Evolutionary conservation across 2,113 vertebrate species (phyloP).

Genomic region (Corvus moneduloides): DNA sequence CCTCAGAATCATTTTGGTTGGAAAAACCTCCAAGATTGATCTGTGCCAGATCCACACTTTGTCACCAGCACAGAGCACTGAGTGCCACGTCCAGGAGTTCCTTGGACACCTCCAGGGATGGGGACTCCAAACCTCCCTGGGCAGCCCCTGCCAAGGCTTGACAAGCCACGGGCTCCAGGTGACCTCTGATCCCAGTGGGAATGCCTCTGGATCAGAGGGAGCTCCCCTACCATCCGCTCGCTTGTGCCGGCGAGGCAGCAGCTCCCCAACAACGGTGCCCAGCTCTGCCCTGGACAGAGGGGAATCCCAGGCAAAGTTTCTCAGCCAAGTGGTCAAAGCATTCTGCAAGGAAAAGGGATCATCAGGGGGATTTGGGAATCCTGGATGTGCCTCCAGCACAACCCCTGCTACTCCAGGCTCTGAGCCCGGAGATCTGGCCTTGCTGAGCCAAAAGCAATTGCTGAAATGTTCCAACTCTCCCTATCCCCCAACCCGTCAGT

Average conservation of each 20-base stretch:
- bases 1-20: neutral
- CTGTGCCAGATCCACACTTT: accelerated
- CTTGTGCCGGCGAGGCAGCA: neutral
- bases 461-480: neutral
- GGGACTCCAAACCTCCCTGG: neutral
- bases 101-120: neutral
- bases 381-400: neutral
- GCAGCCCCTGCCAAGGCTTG: neutral
- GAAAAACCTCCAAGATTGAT: neutral
- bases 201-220: accelerated
- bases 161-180: neutral
- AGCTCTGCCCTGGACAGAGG: neutral
- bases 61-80: neutral
- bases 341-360: constrained; percentile 27
- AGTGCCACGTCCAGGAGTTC: accelerated
- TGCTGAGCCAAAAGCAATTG: neutral
- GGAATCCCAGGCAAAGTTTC: neutral
- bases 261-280: accelerated
- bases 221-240: neutral
- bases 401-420: neutral
- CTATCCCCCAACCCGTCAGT: too few relatives aligned
- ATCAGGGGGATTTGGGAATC: neutral
- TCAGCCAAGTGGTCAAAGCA: neutral
- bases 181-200: neutral
- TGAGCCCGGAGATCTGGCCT: neutral